Evolutionary conservation across 2,888 invertebrate species (phyloP), one percentile per base, ranked within the genome.

Genomic region (Lithodes maja): DNA sequence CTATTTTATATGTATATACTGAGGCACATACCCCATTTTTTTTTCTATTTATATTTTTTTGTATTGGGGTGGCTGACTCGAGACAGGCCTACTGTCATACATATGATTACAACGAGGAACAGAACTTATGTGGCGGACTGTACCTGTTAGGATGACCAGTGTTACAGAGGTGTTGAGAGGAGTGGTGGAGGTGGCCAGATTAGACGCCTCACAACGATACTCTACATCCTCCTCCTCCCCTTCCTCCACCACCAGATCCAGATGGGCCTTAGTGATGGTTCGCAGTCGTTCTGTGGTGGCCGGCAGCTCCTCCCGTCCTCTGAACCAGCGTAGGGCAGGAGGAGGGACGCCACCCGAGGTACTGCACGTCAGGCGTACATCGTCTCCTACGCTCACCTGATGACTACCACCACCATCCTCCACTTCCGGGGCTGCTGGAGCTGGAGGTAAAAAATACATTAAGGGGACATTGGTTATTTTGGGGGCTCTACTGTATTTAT

Each of bases 141-240:
- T 61, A 61, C 68, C 68, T 61, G 9, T 61, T 15, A 61, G 15
- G 68, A 61, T 61, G 68, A 15, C 15, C 7, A 61, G 15, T 61
- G 68, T 61, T 12, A 61, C 68, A 12, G 68, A 12, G 1, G 68
- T 15, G 15, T 61, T 61, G 68, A 61, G 68, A 12, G 68, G 68
- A 33, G 33, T 33, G 33, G 33, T 33, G 33, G 33, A 33, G 33
- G 81, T 82, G 75, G 77, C 86, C n/a, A 86, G 82, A 71, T 86
- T 86, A 12, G 77, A 68, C 50, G 86, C 82, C 53, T 86, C 75
- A 52, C 86, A 86, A 15, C 49, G 61, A 52, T 82, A 86, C 17
- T 86, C 74, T 1, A 50, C 77, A 17, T 68, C 86, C 15, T 74
- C 15, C 9, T 75, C 71, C 52, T 86, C 86, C 49, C 52, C 49